Base-by-base conservation (phyloP, 2,797 vertebrate genomes). In the Coranthus polyacanthus region DNA sequence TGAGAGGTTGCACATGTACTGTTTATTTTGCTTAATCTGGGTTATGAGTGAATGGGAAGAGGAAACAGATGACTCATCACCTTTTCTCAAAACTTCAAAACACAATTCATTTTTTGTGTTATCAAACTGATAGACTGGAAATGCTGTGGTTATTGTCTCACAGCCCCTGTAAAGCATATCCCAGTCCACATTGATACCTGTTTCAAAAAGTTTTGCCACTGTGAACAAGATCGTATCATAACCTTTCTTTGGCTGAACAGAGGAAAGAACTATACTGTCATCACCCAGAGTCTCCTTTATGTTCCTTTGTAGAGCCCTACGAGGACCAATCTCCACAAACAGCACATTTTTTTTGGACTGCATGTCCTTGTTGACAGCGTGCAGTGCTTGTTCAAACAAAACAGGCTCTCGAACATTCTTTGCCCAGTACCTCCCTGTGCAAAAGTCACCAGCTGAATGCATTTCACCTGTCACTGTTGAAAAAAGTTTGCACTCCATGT, bases 281-380 rank as follows among this genome's bases (percentile, higher is more conserved):
- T 82, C 68, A 50, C 96, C 95, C 42, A 97, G 72, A 2, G 90
- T 94, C 77, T 97, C 96, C 26, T 67, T 82, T 53, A 97, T 95
- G 84, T 90, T 94, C 46, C 93, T 91, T 54, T 94, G 92, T 22
- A 98, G 75, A 65, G 73, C 85, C 57, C 82, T 88, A 11, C 93
- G 93, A 67, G 95, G 95, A 55, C 94, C 92, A 72, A 96, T 95
- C 88, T 97, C 96, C 50, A 97, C 91, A 91, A 97, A 96, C 7
- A 95, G 84, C 17, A 86, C 3, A 2, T 93, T 93, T 36, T 82
- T 88, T n/a, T 52, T 55, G 4, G 75, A 16, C 0, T 51, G 57
- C 5, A 26, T 87, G 21, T 82, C 87, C 73, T 64, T 88, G 36
- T 78, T 69, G 41, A 61, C 84, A 60, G 76, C 85, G 60, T n/a